Base-by-base conservation (phyloP, 2,113 vertebrate genomes). In the Brachypodius melanocephalos region DNA sequence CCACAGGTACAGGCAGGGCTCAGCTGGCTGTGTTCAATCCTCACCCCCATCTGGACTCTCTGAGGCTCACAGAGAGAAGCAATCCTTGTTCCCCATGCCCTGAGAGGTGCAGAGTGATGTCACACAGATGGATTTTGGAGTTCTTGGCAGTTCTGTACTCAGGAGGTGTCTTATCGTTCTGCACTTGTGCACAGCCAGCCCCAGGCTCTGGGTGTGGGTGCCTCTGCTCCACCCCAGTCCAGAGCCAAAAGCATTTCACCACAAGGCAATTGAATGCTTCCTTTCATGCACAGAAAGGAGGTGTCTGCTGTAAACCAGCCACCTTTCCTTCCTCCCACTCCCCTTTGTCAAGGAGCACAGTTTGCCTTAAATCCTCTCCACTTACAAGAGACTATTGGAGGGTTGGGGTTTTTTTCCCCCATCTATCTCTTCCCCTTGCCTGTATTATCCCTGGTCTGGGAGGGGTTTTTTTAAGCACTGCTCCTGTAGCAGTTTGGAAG, bases 201-300 rank as follows among this genome's bases (percentile, higher is more conserved):
- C 87, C 78, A 49, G 95, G 94, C 79, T 26, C 84, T 91, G 94
- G 93, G 94, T 58, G 91, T 55, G 91, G 78, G 85, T 90, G 89
- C 85, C 91, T 95, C 52, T 1, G 26, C 89, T 86, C 88, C 94
- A 89, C 72, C 84, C 87, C 71, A 83, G 74, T 12, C 3, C 4
- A 84, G 63, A 94, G 82, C 95, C 96, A 97, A 94, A 79, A 77
- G 85, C 85, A 71, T 93, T 91, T 94, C 89, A 96, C 71, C 89
- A 96, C 85, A n/a, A 91, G 91, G 94, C 94, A 95, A 96, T 34
- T 79, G 91, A 94, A 96, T 19, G 75, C 71, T 96, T 91, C 93
- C 91, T 91, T 93, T 76, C 88, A 85, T 15, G 12, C 81, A 40
- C 46, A 80, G 81, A 90, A 89, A 92, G 67, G 71, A 97, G 91